phyloP scores from a whole-genome alignment of 2,113 vertebrate genomes.

The Dinomys branickii region DNA sequence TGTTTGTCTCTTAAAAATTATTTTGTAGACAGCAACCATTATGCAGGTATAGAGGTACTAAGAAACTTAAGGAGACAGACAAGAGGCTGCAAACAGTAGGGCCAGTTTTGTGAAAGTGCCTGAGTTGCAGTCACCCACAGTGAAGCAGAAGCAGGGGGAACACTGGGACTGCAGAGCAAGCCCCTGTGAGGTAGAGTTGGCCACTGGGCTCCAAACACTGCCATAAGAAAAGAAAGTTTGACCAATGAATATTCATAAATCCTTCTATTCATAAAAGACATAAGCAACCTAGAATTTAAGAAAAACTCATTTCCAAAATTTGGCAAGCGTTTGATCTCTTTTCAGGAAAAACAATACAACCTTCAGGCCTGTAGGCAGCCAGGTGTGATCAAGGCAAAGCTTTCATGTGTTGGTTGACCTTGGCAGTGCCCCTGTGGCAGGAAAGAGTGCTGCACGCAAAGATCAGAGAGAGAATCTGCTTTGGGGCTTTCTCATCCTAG shows the following conservation, averaged over 20 bases:
- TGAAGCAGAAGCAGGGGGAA: fast-evolving
- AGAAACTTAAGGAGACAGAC: background rate
- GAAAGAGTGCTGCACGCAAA: fast-evolving
- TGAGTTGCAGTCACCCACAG: fast-evolving
- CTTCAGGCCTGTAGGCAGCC: background rate
- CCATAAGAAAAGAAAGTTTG: background rate
- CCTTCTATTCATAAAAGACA: background rate
- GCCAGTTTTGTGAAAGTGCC: background rate
- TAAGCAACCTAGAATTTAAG: background rate
- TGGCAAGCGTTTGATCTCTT: background rate
- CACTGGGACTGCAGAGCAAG: fast-evolving
- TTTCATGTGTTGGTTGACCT: background rate
- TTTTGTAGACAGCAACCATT: background rate
- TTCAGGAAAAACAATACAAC: background rate
- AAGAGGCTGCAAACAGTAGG: background rate
- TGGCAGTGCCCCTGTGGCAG: too few species aligned
- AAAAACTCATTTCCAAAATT: background rate
- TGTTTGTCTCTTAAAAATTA: background rate
- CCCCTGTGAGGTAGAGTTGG: background rate
- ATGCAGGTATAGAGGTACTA: background rate
- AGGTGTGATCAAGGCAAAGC: background rate
- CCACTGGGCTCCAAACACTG: background rate
- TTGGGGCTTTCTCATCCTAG: background rate
- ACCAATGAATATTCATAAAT: background rate
- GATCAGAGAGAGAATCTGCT: background rate